Percentiles rank a stretch among this genome's conserved stretches.
phyloP scores from a whole-genome alignment of 1,140 invertebrate species.

The Caerostris darwini region DNA sequence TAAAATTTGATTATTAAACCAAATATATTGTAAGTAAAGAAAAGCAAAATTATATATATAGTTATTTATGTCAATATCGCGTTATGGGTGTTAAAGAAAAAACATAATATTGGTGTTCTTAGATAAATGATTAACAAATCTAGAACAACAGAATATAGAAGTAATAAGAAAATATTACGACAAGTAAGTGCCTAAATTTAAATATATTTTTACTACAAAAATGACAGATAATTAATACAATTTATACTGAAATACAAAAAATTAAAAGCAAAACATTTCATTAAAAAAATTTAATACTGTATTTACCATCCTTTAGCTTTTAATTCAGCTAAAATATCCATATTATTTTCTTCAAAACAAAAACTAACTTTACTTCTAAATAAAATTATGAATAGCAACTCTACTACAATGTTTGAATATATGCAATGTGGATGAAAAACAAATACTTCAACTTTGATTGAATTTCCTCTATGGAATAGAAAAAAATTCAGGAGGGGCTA shows the following conservation, averaged over 20 bases:
- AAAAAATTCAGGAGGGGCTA: too few relatives aligned
- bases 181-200: background rate
- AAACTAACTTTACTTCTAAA: background rate
- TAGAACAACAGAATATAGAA: background rate
- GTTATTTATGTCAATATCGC: too few relatives aligned
- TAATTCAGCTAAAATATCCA: conserved; percentile 39
- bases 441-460: too few relatives aligned
- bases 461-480: too few relatives aligned
- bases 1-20: too few relatives aligned
- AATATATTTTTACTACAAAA: background rate
- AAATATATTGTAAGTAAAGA: too few relatives aligned
- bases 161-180: background rate
- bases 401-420: too few relatives aligned
- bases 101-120: too few relatives aligned
- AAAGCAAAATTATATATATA: too few relatives aligned
- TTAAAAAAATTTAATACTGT: background rate
- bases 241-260: background rate
- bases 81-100: too few relatives aligned
- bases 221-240: background rate
- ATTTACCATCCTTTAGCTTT: conserved; percentile 49
- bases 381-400: too few relatives aligned
- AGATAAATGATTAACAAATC: background rate
- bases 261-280: background rate
- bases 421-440: too few relatives aligned
- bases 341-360: background rate